These are phyloP conservation scores for Montipora capitata DNA, from an alignment of 92 coral and sea anemone species.

Conservation along the genomic window DNA sequence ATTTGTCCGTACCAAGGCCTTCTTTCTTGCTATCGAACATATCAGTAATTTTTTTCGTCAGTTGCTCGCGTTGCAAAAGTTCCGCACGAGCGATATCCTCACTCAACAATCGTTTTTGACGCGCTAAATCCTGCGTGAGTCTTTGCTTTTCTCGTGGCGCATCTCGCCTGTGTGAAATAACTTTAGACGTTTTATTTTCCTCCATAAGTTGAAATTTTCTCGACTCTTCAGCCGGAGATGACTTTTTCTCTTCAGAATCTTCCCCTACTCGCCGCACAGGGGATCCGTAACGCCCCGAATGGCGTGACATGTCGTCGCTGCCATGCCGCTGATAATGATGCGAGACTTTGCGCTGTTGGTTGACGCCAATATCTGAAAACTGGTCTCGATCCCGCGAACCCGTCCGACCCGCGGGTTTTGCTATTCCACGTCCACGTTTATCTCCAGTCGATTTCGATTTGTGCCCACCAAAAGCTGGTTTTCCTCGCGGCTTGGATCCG, in stretches of 20 bases:
- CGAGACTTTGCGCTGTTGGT: slow-evolving; percentile 32
- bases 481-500: slow-evolving; percentile 87
- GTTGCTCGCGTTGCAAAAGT: slow-evolving; percentile 86
- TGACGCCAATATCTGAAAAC: slow-evolving; percentile 54
- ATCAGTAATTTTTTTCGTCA: slow-evolving; percentile 68
- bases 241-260: slow-evolving; percentile 54
- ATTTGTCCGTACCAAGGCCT: slow-evolving; percentile 1
- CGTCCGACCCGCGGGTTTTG: slow-evolving; percentile 80
- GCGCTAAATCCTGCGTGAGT: slow-evolving; percentile 96
- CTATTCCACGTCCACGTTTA: slow-evolving; percentile 78
- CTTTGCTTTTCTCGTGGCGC: slow-evolving; percentile 99
- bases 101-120: slow-evolving; percentile 92
- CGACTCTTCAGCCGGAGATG: slow-evolving; percentile 48
- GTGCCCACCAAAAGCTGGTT: slow-evolving; percentile 85
- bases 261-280: slow-evolving; percentile 78
- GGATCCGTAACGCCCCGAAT: slow-evolving; percentile 72
- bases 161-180: slow-evolving; percentile 85
- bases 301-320: slow-evolving; percentile 48
- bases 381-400: slow-evolving; percentile 78
- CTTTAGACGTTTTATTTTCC: slow-evolving; percentile 65
- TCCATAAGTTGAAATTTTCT: slow-evolving; percentile 37
- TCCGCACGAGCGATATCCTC: slow-evolving; percentile 98
- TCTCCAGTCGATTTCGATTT: slow-evolving; percentile 78
- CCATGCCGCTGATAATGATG: slow-evolving; percentile 60
- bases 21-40: slow-evolving; percentile 55